Conservation (phyloP, 2,888 invertebrate genomes). For the Drosophila maculinotata region DNA sequence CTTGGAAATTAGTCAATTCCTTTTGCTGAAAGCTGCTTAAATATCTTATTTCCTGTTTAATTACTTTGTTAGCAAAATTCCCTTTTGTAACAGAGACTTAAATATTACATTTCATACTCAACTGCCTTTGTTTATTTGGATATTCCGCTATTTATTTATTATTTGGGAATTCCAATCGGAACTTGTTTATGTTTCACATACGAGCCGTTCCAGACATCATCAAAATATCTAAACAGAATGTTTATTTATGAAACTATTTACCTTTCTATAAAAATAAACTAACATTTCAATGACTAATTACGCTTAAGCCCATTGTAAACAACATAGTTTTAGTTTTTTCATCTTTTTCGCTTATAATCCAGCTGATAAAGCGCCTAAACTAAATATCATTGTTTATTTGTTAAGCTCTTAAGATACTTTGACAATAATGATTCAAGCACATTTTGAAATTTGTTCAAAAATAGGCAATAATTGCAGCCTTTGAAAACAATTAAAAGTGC, state of each 20-base stretch:
- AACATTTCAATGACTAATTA: background rate
- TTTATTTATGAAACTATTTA: too few relatives aligned
- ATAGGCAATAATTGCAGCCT: slow-evolving; percentile 21
- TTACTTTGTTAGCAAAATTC: background rate
- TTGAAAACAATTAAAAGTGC: slow-evolving; percentile 25
- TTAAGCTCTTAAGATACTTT: slow-evolving; percentile 23
- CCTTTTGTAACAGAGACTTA: background rate
- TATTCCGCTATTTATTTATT: background rate
- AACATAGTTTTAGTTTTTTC: background rate
- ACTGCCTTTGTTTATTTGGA: background rate
- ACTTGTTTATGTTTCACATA: too few relatives aligned
- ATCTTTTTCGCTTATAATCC: background rate
- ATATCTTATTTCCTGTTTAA: background rate
- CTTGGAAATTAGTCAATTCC: background rate
- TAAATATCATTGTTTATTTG: slow-evolving; percentile 33
- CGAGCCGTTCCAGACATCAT: too few relatives aligned
- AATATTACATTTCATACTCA: background rate
- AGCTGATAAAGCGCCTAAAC: slow-evolving; percentile 14
- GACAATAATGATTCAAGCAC: slow-evolving; percentile 1
- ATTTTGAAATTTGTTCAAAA: slow-evolving; percentile 17
- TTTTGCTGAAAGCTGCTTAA: background rate
- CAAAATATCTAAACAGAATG: too few relatives aligned
- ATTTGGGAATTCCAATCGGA: background rate
- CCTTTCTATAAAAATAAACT: too few relatives aligned
- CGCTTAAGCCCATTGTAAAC: background rate